Evolutionary conservation across 2,113 vertebrate species (phyloP).

Genomic region (Baryphthengus martii): DNA sequence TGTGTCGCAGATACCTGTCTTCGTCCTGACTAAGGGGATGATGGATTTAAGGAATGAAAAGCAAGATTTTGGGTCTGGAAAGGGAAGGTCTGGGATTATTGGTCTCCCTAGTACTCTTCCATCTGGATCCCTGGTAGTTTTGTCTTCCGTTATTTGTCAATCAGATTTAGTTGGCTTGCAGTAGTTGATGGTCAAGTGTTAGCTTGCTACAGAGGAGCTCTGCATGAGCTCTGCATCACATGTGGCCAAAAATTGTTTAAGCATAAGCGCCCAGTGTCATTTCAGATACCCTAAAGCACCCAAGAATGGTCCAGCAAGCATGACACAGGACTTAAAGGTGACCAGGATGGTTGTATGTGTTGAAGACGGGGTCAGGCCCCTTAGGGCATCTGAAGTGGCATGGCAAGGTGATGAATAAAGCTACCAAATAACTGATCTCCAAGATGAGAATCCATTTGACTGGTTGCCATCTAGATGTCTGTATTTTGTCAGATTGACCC

Average conservation of each 20-base stretch:
- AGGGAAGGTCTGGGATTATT: not conserved
- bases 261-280: accelerated
- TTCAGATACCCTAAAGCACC: not conserved
- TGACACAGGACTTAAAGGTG: not conserved
- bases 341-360: not conserved
- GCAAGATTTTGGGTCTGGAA: not conserved
- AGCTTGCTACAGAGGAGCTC: not conserved
- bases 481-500: not conserved
- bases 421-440: not conserved
- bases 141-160: not conserved
- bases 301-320: not conserved
- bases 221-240: not conserved
- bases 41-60: not conserved
- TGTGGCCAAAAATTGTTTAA: not conserved
- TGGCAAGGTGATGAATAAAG: not conserved
- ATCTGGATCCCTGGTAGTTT: not conserved
- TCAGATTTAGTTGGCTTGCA: not conserved
- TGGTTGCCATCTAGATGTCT: not conserved
- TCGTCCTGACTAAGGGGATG: not conserved
- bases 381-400: not conserved
- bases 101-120: not conserved
- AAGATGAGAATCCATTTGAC: not conserved
- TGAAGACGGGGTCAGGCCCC: not conserved
- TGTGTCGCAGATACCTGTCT: not conserved
- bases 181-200: not conserved